Percentiles rank a stretch among this genome's conserved stretches.
Evolutionary conservation across 2,888 invertebrate genomes (phyloP).

Genomic region (Ophion costatus): DNA sequence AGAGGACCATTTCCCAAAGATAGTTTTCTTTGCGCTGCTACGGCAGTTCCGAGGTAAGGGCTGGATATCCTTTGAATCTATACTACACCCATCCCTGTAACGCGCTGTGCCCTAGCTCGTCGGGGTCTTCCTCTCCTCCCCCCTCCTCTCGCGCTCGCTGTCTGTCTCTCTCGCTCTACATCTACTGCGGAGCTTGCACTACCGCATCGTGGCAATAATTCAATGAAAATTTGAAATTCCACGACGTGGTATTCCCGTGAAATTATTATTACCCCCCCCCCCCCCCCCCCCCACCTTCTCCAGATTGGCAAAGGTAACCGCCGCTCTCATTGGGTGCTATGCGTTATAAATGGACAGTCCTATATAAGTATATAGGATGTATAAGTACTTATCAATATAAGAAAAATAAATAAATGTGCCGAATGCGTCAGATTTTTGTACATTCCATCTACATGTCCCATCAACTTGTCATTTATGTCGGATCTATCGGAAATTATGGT

Average conservation of each 20-base stretch:
- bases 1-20: conserved; percentile 35
- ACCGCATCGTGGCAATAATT: conserved; percentile 44
- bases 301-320: not conserved
- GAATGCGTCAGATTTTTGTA: not conserved
- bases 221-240: conserved; percentile 43
- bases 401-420: not conserved
- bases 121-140: no score
- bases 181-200: not conserved
- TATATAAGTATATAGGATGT: no score
- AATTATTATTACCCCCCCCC: conserved; percentile 17
- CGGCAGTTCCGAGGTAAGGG: conserved; percentile 24
- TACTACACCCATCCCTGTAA: conserved; percentile 12
- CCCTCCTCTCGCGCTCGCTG: no score
- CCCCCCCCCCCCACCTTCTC: no score
- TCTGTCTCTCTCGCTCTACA: conserved; percentile 13
- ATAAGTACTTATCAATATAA: no score
- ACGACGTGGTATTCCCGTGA: not conserved
- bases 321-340: not conserved
- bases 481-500: no score
- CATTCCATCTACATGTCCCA: no score
- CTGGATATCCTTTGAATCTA: conserved; percentile 38
- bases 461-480: no score
- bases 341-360: not conserved
- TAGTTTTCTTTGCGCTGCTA: conserved; percentile 27
- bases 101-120: no score